Conservation (phyloP, 2,797 vertebrate species). For the Leptatherina wallacei region DNA sequence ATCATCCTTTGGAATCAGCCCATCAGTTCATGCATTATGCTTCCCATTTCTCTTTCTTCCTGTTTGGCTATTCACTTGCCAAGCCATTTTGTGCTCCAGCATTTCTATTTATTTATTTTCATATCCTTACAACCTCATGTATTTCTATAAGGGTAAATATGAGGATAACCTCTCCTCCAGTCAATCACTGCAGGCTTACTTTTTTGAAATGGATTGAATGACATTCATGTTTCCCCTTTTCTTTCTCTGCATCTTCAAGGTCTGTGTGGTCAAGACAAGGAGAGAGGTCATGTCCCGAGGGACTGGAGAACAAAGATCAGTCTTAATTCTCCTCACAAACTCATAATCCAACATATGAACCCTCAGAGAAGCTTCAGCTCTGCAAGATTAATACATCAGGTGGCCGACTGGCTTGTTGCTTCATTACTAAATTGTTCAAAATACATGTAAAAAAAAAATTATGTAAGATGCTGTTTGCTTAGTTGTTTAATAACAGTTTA, state of each 20-base stretch:
- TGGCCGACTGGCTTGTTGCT: constrained; percentile 12
- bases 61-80: constrained; percentile 62
- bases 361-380: constrained; percentile 27
- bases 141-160: constrained; percentile 71
- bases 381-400: constrained; percentile 22
- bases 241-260: constrained; percentile 60
- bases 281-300: constrained; percentile 67
- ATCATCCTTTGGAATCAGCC: constrained; percentile 64
- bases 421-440: constrained; percentile 44
- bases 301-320: constrained; percentile 52
- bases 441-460: constrained; percentile 12
- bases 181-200: constrained; percentile 59
- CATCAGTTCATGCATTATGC: constrained; percentile 72
- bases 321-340: constrained; percentile 52
- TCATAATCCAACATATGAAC: constrained; percentile 52
- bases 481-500: constrained; percentile 72
- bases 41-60: constrained; percentile 39
- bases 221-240: constrained; percentile 43
- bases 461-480: constrained; percentile 38
- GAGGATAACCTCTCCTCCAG: constrained; percentile 60
- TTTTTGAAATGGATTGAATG: constrained; percentile 57
- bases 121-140: constrained; percentile 50
- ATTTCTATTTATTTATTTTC: constrained; percentile 38
- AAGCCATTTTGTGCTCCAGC: constrained; percentile 54
- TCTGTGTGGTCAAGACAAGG: constrained; percentile 51